Evolutionary conservation across 1,140 invertebrate genomes (phyloP).

Genomic region (Notospermus geniculatus): DNA sequence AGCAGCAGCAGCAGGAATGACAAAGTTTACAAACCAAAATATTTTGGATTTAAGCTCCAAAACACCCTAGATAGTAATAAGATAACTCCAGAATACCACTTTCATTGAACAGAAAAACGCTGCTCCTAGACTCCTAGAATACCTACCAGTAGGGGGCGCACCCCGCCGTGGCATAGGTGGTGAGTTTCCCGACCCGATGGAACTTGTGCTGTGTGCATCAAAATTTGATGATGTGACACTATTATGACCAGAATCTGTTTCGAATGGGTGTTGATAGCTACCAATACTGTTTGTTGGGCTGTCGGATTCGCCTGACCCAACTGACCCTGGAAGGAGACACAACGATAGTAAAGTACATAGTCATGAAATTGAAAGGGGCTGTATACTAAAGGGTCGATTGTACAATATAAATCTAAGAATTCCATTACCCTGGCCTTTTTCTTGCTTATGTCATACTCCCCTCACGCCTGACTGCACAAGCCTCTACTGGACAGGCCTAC

Average conservation of each 20-base stretch:
- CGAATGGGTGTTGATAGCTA: conserved; percentile 35
- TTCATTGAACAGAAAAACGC: conserved; percentile 20
- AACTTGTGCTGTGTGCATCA: conserved; percentile 68
- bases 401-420: too few relatives aligned
- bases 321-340: conserved; percentile 63
- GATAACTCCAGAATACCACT: conserved; percentile 29
- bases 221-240: conserved; percentile 68
- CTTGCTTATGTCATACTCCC: too few relatives aligned
- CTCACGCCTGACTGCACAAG: too few relatives aligned
- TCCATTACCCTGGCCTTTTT: too few relatives aligned
- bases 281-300: conserved; percentile 37
- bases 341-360: too few relatives aligned
- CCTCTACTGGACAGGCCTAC: too few relatives aligned
- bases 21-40: too few relatives aligned
- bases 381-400: too few relatives aligned
- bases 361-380: too few relatives aligned
- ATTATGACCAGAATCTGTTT: conserved; percentile 68
- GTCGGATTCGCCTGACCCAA: conserved; percentile 69
- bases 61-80: background rate
- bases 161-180: conserved; percentile 28
- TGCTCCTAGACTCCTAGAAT: background rate
- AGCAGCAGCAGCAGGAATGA: too few relatives aligned
- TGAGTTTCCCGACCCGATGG: conserved; percentile 54
- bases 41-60: background rate
- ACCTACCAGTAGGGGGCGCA: conserved; percentile 15